Percentiles rank a stretch among this genome's conserved stretches.
Evolutionary conservation across 2,888 invertebrate genomes (phyloP).

Genomic region (Rhagophthalmus giganteus): DNA sequence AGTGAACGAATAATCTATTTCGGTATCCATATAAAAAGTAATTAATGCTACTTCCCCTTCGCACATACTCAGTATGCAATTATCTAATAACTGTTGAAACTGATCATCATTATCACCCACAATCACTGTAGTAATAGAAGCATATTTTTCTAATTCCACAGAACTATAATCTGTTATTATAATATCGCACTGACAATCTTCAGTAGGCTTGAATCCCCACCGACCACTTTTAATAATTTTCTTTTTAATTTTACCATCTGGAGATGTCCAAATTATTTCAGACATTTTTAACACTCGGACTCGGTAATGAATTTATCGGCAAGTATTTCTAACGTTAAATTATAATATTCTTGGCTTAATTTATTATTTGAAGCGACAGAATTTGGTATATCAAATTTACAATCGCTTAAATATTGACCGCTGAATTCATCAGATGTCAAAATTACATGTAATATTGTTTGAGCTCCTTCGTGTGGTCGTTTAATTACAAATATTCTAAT

Average conservation of each 20-base stretch:
- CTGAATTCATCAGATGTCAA: slow-evolving; percentile 49
- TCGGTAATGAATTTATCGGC: slow-evolving; percentile 46
- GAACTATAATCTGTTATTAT: slow-evolving; percentile 38
- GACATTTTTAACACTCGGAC: slow-evolving; percentile 47
- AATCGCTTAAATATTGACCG: slow-evolving; percentile 52
- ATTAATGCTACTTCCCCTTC: slow-evolving; percentile 56
- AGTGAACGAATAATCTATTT: slow-evolving; percentile 45
- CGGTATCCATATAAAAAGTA: slow-evolving; percentile 47
- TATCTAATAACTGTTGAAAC: slow-evolving; percentile 56
- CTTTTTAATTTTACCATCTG: slow-evolving; percentile 50
- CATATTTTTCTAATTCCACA: slow-evolving; percentile 35
- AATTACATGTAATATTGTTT: slow-evolving; percentile 52
- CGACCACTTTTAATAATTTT: slow-evolving; percentile 41
- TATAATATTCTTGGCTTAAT: slow-evolving; percentile 46
- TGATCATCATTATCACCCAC: slow-evolving; percentile 56
- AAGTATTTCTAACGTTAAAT: slow-evolving; percentile 47
- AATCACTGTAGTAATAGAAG: slow-evolving; percentile 32
- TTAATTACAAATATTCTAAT: slow-evolving; percentile 51
- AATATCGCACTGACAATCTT: slow-evolving; percentile 48
- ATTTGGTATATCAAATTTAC: slow-evolving; percentile 47
- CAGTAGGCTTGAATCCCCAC: slow-evolving; percentile 49
- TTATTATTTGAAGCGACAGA: slow-evolving; percentile 44
- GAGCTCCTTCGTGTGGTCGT: slow-evolving; percentile 53
- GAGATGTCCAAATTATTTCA: slow-evolving; percentile 41
- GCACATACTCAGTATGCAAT: slow-evolving; percentile 56